Evolutionary conservation across 2,797 vertebrate species (phyloP), one percentile per base, ranked within the genome.

Genomic region (Alca torda): DNA sequence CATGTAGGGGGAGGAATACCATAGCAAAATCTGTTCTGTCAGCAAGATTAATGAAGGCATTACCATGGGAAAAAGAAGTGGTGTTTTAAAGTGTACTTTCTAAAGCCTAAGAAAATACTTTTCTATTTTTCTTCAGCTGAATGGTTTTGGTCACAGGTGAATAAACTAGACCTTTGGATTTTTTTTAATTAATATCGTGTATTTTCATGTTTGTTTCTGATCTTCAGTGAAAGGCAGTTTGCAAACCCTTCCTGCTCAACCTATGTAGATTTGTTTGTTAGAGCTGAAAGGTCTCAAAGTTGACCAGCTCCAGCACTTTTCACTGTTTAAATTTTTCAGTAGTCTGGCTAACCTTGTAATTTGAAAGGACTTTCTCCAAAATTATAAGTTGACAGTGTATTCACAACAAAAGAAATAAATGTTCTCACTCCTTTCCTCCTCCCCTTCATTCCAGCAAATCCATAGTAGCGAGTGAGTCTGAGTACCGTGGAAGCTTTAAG

Each of bases 401-500:
- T 50, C 57, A 59, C 61, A 95, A 39, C 33, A 91, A 76, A 78
- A 91, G 60, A 54, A 72, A 91, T n/a, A 84, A 73, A 60, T 91
- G 67, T 87, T 73, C 93, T 90, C 51, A 53, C 24, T 91, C 61
- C 13, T 7, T 86, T 94, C 13, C 45, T 91, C 74, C n/a, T 82
- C 39, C 24, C 16, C 51, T 95, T 75, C 67, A 67, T 70, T 90
- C 37, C 59, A 84, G 57, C 70, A 96, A 93, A 89, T 25, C 64
- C 48, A 30, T 48, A 76, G 74, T 45, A 96, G 53, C 4, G 14
- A 90, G 63, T 92, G 51, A 25, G 53, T 92, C 88, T 84, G 70
- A 96, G 84, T 86, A 68, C 84, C 41, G 4, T 73, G 68, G 84
- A 93, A 89, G 72, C 73, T 95, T 76, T 89, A 90, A 91, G 89